Percentiles rank a stretch among this genome's conserved stretches.
Evolutionary conservation across 2,888 invertebrate genomes (phyloP).

Genomic region (Zaprionus obscuricornis): DNA sequence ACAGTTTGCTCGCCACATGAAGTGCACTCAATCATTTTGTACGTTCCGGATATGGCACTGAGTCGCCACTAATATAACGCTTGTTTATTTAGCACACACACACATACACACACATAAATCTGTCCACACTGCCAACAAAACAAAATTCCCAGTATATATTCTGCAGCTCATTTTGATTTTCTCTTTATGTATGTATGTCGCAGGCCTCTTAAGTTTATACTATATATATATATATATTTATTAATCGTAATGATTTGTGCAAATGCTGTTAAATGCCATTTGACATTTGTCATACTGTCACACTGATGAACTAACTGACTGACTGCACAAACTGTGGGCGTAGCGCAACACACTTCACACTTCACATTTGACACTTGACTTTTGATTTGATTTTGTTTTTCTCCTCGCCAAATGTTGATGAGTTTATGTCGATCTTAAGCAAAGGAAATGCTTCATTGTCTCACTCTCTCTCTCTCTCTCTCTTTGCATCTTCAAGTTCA

Average conservation of each 20-base stretch:
- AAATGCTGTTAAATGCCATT: conserved; percentile 69
- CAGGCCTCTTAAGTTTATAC: conserved; percentile 33
- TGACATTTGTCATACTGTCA: conserved; percentile 72
- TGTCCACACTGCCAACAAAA: conserved; percentile 29
- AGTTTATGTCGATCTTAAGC: conserved; percentile 24
- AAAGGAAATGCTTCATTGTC: conserved; percentile 59
- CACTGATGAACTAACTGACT: conserved; percentile 11
- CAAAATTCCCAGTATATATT: not conserved
- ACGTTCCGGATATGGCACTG: conserved; percentile 11
- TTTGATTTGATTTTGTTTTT: conserved; percentile 36
- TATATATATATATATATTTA: conserved; percentile 46
- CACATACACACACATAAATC: conserved; percentile 66
- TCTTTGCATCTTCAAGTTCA: conserved; percentile 32
- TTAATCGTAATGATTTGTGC: conserved; percentile 78
- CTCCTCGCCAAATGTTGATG: conserved; percentile 7
- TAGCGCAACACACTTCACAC: conserved; percentile 32
- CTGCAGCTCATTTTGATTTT: conserved; percentile 45
- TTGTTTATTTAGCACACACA: conserved; percentile 59
- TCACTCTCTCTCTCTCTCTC: not conserved
- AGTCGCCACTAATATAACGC: conserved; percentile 4
- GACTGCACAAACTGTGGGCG: conserved; percentile 22
- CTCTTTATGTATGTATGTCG: conserved; percentile 22
- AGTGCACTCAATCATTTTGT: conserved; percentile 54
- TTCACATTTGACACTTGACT: too few relatives aligned
- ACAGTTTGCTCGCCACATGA: conserved; percentile 27